phyloP scores from a whole-genome alignment of 2,797 vertebrate genomes.

The Amniataba percoides region DNA sequence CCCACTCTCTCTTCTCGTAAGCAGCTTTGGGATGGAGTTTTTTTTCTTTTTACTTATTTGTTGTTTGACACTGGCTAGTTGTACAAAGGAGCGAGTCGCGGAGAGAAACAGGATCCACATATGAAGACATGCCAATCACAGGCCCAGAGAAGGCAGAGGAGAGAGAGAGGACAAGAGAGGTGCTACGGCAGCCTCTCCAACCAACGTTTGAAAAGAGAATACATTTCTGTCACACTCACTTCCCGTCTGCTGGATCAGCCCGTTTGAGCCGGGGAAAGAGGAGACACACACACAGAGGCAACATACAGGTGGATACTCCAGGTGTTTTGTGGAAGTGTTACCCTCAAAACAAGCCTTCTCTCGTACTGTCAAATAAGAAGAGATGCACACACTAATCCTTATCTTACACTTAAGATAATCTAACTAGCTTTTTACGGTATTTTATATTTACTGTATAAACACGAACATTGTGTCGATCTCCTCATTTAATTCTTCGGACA shows the following conservation, averaged over 20 bases:
- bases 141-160: slow-evolving; percentile 50
- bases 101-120: slow-evolving; percentile 79
- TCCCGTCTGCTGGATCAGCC: slow-evolving; percentile 60
- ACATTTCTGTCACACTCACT: slow-evolving; percentile 82
- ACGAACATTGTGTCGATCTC: not conserved
- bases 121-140: slow-evolving; percentile 85
- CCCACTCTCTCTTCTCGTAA: slow-evolving; percentile 17
- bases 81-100: slow-evolving; percentile 71
- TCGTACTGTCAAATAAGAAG: slow-evolving; percentile 17
- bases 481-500: not conserved
- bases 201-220: slow-evolving; percentile 77
- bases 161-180: slow-evolving; percentile 52
- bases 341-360: slow-evolving; percentile 4
- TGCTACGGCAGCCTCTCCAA: slow-evolving; percentile 62
- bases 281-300: slow-evolving; percentile 31
- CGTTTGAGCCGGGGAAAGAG: slow-evolving; percentile 31
- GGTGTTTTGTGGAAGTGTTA: slow-evolving; percentile 9
- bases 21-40: slow-evolving; percentile 41
- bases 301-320: slow-evolving; percentile 13
- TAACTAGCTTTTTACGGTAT: not conserved
- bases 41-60: slow-evolving; percentile 63
- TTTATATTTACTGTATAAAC: not conserved
- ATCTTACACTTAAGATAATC: not conserved
- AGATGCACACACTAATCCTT: not conserved
- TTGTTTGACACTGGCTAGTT: slow-evolving; percentile 77